A percentile compares a stretch with the other conserved stretches of the same genome.
phyloP scores from a whole-genome alignment of 2,113 vertebrate genomes.

The Cynopterus brachyotis region DNA sequence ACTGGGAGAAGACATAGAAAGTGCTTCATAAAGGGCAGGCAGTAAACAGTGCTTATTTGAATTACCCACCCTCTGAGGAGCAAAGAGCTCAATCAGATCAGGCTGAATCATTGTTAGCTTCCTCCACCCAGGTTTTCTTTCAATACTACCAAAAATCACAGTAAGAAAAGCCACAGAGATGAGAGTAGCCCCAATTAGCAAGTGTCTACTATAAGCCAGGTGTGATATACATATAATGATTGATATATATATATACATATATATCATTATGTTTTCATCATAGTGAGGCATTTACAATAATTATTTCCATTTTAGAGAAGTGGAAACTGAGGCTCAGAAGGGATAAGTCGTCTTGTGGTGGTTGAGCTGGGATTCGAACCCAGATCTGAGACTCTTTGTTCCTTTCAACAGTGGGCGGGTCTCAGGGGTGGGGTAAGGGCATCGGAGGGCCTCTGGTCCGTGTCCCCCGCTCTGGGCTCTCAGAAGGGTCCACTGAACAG shows the following conservation, averaged over 20 bases:
- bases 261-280: background rate
- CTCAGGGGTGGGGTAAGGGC: background rate
- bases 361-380: too few relatives aligned
- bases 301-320: background rate
- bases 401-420: rapidly evolving
- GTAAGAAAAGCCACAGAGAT: background rate
- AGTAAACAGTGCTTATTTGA: rapidly evolving
- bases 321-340: background rate
- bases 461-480: background rate
- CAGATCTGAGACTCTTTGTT: background rate
- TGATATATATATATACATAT: too few relatives aligned
- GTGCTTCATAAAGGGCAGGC: background rate
- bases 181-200: background rate
- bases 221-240: rapidly evolving
- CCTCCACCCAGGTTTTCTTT: background rate
- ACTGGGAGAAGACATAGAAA: rapidly evolving
- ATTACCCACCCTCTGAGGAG: background rate
- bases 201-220: background rate
- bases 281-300: background rate
- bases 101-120: rapidly evolving
- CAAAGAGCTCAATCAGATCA: background rate
- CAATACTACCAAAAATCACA: background rate
- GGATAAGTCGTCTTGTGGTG: background rate
- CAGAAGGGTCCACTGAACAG: background rate
- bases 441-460: rapidly evolving